Evolutionary conservation across 2,113 vertebrate genomes (phyloP), one percentile per base, ranked within the genome.

Genomic region (Microcebus ravelobensis): DNA sequence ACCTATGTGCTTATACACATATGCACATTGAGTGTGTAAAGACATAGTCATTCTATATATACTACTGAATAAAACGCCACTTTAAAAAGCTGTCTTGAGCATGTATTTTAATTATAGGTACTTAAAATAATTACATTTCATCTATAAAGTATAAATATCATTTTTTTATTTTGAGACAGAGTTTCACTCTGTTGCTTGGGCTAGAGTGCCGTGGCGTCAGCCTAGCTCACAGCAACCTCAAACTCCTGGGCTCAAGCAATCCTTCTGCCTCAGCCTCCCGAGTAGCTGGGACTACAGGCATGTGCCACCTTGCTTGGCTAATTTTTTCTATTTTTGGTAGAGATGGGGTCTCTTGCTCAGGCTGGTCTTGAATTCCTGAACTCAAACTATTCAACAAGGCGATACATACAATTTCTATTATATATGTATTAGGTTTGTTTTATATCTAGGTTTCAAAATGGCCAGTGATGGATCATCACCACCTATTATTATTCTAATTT

Each of bases 31-130:
- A 9, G 6, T 29, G 83, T 92, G 39, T 85, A 63, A 84, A 48
- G 25, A 15, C 29, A 18, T 31, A 48, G 25, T 14, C 0, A 0
- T 12, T 25, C 18, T 15, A 8, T 14, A 11, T 11, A 11, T 3
- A 45, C 13, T 87, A 73, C 3, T 39, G 25, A 67, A 59, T 80
- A 61, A 71, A 73, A 86, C 57, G 27, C 4, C 5, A 34, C 65
- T 81, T 87, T 76, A 15, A 87, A 90, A 85, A 73, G 9, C 6
- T 77, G 4, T 48, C 55, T n/a, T 59, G 13, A 88, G 6, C 3
- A 67, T 34, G 0, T 73, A 52, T 63, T 52, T 81, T 96, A 42
- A 34, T 84, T 82, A 57, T 12, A 70, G 13, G 76, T 76, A 55
- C 48, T 90, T 36, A 83, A 85, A 36, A 31, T 65, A 50, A 68